These are phyloP conservation scores for Leptopilina myrica DNA, from an alignment of 2,888 invertebrate genomes.

Conservation along the genomic window DNA sequence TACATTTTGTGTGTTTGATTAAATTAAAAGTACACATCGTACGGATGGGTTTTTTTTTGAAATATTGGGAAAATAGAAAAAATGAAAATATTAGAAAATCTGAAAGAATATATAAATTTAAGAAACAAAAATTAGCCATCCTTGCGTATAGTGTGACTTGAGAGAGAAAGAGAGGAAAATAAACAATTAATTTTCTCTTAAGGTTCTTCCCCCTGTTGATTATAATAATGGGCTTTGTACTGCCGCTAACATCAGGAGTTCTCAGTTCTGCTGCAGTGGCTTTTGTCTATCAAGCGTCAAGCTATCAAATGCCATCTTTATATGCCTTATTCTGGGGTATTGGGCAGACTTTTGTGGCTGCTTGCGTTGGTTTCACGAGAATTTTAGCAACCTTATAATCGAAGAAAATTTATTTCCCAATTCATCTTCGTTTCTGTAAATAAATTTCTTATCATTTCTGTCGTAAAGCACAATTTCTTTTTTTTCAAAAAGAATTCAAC, in stretches of 20 bases:
- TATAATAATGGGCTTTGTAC: slow-evolving; percentile 92
- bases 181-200: slow-evolving; percentile 18
- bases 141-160: neutral
- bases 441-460: neutral
- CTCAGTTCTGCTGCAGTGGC: slow-evolving; percentile 95
- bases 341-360: slow-evolving; percentile 93
- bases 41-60: too few relatives aligned
- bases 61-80: too few relatives aligned
- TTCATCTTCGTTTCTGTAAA: neutral
- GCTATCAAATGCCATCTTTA: slow-evolving; percentile 91
- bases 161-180: neutral
- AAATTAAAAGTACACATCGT: neutral
- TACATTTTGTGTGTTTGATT: neutral
- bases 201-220: slow-evolving; percentile 94
- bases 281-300: slow-evolving; percentile 94
- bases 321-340: slow-evolving; percentile 97
- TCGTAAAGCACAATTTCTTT: neutral
- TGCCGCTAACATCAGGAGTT: slow-evolving; percentile 92
- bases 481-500: neutral
- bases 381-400: slow-evolving; percentile 92
- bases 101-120: too few relatives aligned
- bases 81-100: too few relatives aligned
- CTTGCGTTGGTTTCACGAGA: slow-evolving; percentile 94
- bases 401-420: neutral
- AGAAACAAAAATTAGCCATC: neutral